Base-by-base conservation (phyloP, 2,113 vertebrate genomes). In the Sinocyclocheilus rhinocerous region DNA sequence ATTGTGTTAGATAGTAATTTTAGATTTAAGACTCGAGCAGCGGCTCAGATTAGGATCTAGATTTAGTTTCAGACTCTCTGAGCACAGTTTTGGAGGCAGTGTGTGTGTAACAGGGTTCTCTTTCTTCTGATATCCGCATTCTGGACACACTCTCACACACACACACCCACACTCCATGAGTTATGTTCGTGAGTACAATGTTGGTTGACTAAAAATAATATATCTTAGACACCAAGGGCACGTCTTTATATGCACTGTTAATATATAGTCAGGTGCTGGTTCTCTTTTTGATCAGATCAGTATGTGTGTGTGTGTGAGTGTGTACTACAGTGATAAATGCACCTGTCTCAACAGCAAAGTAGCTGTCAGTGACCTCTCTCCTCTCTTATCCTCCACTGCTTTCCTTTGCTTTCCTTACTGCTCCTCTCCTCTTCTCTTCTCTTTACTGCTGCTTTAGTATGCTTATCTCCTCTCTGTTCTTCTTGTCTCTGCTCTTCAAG, bases 321-420 rank as follows among this genome's bases (percentile, higher is more conserved):
- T 26, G 75, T 88, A 67, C 26, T 33, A 80, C 81, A 63, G 92
- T 92, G 95, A 96, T 95, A 88, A 94, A 96, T 95, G 93, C 95
- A 95, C 94, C 95, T 96, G 94, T 95, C 95, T 95, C 29, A 5
- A 90, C 90, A 93, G 88, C 91, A 90, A 95, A 96, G 96, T 95
- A 94, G 94, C 94, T 95, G 90, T 92, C 84, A 57, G 90, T 89
- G 90, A 85, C 90, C 87, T 77, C 79, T 82, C 61, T 29, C 52
- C 63, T 76, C 42, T 73, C 52, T 67, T 55, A 24, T 76, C 67
- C 75, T 63, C 26, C n/a, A 26, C 48, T 67, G 22, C 59, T 81
- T 75, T 52, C 29, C 24, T 57, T 1, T 39, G 13, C 69, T 61
- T 52, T 50, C 85, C 90, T 85, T 86, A 84, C 85, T 77, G 33